Conservation (phyloP, 2,888 invertebrate species). For the Hydrotaea diabolus region DNA sequence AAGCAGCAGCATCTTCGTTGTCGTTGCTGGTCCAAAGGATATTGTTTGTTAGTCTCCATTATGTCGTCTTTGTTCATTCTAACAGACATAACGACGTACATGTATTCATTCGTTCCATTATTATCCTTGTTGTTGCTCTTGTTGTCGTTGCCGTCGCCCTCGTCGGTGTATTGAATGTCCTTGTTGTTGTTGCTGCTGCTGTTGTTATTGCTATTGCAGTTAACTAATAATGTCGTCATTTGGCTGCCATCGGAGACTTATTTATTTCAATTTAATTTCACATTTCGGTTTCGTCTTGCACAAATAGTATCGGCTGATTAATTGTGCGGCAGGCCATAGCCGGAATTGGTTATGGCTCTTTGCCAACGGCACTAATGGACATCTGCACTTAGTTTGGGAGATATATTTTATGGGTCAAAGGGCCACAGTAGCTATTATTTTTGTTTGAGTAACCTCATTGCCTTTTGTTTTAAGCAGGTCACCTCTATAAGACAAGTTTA, state of each 20-base stretch:
- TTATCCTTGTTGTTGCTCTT: background rate
- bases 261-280: conserved; percentile 45
- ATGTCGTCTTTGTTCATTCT: conserved; percentile 25
- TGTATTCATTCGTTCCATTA: conserved; percentile 17
- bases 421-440: too few relatives aligned
- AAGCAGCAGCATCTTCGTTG: background rate
- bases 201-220: background rate
- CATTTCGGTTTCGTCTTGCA: conserved; percentile 35
- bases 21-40: conserved; percentile 6
- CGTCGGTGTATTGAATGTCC: too few relatives aligned
- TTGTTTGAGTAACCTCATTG: too few relatives aligned
- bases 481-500: too few relatives aligned
- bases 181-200: background rate
- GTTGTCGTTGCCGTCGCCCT: too few relatives aligned
- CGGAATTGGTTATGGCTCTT: background rate
- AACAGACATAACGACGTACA: background rate
- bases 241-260: conserved; percentile 39
- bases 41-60: conserved; percentile 11
- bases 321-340: background rate
- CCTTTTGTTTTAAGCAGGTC: too few relatives aligned
- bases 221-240: conserved; percentile 13
- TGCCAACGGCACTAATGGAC: background rate
- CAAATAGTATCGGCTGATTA: conserved; percentile 28
- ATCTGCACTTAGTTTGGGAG: background rate
- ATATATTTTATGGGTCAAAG: too few relatives aligned